Base-by-base conservation (phyloP, 2,888 invertebrate species). In the Adelphocoris suturalis region DNA sequence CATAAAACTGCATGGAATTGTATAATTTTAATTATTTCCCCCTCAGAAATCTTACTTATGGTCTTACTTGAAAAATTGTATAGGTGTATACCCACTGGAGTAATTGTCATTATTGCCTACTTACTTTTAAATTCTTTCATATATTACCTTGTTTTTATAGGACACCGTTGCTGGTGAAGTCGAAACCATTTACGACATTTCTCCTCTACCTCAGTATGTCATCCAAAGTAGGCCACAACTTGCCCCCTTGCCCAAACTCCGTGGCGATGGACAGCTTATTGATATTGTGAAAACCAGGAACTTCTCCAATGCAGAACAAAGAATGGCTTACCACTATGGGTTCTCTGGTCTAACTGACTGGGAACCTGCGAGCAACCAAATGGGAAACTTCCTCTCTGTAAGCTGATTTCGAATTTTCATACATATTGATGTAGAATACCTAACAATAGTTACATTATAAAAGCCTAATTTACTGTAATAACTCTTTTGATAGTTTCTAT, bases 141-240 rank as follows among this genome's bases (percentile, higher is more conserved):
- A n/a, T n/a, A n/a, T n/a, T n/a, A 16, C 2, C 16, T 52, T 11
- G 23, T 12, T 23, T 23, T 55, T 1, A 0, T 82, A 91, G 93
- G 94, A 95, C 91, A 95, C 96, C 55, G 95, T 96, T 46, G 95
- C 95, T 82, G 97, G 97, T 82, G 95, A 95, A 93, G 96, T 96
- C 92, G 96, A 96, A 91, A 91, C 91, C n/a, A 92, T 95, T 14
- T 96, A 97, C 93, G 94, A 96, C 82, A 94, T 96, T 78, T 94
- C 94, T 11, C 95, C 95, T 3, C 93, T 96, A 84, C 94, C 95
- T 94, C 93, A 95, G 27, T 94, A 95, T 92, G 93, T 95, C 93
- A 93, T 95, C 78, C 94, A 95, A 84, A 93, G 94, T 87, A 92
- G 94, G 16, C 95, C 95, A 0, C 93, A 94, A 91, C 94, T 95